Evolutionary conservation across 2,888 invertebrate species (phyloP).

Genomic region (Meandrusa payeni): DNA sequence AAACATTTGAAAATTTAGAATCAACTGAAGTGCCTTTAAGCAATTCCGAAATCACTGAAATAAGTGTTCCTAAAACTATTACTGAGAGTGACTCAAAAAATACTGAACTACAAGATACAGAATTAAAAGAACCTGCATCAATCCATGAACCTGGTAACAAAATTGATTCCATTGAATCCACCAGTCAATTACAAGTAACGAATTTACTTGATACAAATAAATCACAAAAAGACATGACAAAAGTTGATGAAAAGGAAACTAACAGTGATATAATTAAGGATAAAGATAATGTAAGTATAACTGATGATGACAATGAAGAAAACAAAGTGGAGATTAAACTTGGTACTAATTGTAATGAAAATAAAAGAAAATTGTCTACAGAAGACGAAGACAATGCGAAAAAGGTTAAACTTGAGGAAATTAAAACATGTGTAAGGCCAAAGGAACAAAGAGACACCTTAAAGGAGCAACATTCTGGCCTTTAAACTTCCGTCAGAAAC

Average conservation of each 20-base stretch:
- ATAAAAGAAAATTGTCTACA: conserved; percentile 56
- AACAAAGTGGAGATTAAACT: conserved; percentile 9
- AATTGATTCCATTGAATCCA: conserved; percentile 31
- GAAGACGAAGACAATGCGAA: conserved; percentile 45
- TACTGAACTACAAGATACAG: conserved; percentile 2
- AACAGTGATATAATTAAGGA: conserved; percentile 1
- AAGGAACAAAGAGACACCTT: conserved; percentile 43
- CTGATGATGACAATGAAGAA: conserved; percentile 17
- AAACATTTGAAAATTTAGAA: neutral
- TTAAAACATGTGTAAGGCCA: conserved; percentile 49
- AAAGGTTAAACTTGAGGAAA: conserved; percentile 49
- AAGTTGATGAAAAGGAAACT: neutral
- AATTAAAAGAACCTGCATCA: neutral
- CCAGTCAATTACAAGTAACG: neutral
- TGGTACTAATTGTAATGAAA: conserved; percentile 30
- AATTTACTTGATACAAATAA: neutral
- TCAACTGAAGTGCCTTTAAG: neutral
- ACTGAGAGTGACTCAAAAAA: neutral
- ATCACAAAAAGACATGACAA: neutral
- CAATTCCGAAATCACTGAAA: neutral
- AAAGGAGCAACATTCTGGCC: conserved; percentile 89
- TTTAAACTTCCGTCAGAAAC: conserved; percentile 86
- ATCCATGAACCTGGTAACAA: conserved; percentile 32
- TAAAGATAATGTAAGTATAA: conserved; percentile 14
- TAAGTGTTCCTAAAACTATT: neutral